A percentile compares a stretch with the other conserved stretches of the same genome.
Conservation (phyloP, 2,888 invertebrate genomes). For the Lasioglossum leucozonium region DNA sequence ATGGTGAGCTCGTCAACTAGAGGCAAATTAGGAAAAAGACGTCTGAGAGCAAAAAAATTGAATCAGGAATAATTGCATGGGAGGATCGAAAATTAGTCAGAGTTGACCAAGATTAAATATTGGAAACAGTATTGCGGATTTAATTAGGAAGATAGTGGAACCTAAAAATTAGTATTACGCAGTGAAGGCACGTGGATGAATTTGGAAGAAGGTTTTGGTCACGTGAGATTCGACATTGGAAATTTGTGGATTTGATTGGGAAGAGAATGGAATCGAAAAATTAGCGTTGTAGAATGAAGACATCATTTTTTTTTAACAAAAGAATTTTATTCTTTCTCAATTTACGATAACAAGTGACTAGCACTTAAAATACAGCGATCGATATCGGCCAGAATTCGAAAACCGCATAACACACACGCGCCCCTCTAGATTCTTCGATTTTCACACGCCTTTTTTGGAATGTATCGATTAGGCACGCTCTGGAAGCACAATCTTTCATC, state of each 20-base stretch:
- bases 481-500: slow-evolving; percentile 61
- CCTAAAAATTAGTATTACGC: neutral
- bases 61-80: too few species aligned
- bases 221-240: too few species aligned
- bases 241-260: too few species aligned
- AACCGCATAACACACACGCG: slow-evolving; percentile 59
- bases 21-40: too few species aligned
- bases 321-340: slow-evolving; percentile 82
- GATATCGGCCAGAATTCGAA: slow-evolving; percentile 71
- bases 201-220: neutral
- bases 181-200: neutral
- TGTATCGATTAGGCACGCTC: slow-evolving; percentile 67
- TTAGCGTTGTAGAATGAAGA: neutral
- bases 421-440: slow-evolving; percentile 41
- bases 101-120: too few species aligned
- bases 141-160: neutral
- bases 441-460: slow-evolving; percentile 64
- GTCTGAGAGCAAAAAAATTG: too few species aligned
- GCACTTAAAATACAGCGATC: slow-evolving; percentile 80
- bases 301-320: slow-evolving; percentile 74
- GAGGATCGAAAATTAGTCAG: too few species aligned
- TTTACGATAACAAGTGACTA: slow-evolving; percentile 83
- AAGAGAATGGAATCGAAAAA: too few species aligned
- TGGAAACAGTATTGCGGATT: too few species aligned
- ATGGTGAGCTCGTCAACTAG: too few species aligned